A percentile compares a stretch with the other conserved stretches of the same genome.
These are phyloP conservation scores for Drosophila willistoni DNA, from an alignment of 1,140 invertebrate species.

Conservation along the genomic window DNA sequence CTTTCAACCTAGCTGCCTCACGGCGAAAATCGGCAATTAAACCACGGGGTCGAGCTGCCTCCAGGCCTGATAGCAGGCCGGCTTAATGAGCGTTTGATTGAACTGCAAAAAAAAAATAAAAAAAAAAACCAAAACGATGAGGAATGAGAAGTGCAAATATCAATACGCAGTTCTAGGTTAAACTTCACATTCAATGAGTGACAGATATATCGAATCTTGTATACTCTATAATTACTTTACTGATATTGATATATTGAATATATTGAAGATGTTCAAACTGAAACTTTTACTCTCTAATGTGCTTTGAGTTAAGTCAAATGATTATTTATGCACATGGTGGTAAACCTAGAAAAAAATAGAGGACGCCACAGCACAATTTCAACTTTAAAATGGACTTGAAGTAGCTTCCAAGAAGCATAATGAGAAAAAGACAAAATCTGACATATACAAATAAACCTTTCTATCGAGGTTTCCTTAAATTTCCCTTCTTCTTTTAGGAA, in stretches of 20 bases:
- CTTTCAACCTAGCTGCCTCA: background rate
- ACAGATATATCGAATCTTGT: background rate
- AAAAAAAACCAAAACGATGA: background rate
- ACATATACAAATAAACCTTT: too few relatives aligned
- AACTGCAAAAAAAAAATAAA: constrained; percentile 6
- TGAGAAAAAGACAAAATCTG: too few relatives aligned
- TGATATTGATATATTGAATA: background rate
- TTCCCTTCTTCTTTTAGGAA: too few relatives aligned
- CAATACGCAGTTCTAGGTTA: constrained; percentile 1
- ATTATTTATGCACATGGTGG: too few relatives aligned
- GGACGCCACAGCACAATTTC: too few relatives aligned
- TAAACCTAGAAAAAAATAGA: too few relatives aligned
- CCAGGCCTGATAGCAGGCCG: constrained; percentile 1
- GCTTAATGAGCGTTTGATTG: constrained; percentile 5
- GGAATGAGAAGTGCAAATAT: constrained; percentile 2
- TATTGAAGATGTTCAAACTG: too few relatives aligned
- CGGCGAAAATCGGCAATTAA: constrained; percentile 9
- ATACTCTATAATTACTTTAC: background rate
- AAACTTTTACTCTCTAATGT: too few relatives aligned
- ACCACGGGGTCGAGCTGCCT: background rate
- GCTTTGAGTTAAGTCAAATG: too few relatives aligned
- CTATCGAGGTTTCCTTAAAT: too few relatives aligned
- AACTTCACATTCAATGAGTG: background rate
- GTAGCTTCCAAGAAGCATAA: too few relatives aligned
- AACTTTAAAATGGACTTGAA: too few relatives aligned